Evolutionary conservation across 2,113 vertebrate genomes (phyloP).

Genomic region (Trematomus loennbergii): DNA sequence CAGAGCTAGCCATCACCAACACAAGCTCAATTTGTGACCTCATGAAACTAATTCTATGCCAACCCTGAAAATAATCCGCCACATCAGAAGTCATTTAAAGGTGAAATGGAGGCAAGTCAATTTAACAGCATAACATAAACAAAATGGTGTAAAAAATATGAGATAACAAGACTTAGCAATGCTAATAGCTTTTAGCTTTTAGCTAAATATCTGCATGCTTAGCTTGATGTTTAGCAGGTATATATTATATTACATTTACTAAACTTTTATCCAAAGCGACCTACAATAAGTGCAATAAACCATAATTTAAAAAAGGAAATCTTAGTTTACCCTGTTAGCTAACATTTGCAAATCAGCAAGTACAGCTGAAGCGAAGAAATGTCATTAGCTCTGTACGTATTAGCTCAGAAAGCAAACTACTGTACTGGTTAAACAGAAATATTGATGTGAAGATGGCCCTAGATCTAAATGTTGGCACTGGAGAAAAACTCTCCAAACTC

Average conservation of each 20-base stretch:
- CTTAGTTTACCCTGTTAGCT: neutral
- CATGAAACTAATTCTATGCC: constrained; percentile 5
- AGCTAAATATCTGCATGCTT: neutral
- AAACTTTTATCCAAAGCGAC: no score
- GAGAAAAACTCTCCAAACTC: neutral
- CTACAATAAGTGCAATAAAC: no score
- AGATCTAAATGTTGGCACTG: no score
- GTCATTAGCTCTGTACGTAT: neutral
- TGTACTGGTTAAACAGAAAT: no score
- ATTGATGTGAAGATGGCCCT: no score
- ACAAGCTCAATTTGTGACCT: constrained; percentile 17
- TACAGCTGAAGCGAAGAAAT: neutral
- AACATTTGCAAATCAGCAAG: neutral
- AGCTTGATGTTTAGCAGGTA: neutral
- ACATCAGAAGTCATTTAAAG: neutral
- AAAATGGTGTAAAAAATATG: neutral
- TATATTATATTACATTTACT: no score
- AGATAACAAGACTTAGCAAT: neutral
- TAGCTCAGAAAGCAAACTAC: neutral
- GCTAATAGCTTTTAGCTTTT: neutral
- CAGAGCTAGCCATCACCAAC: constrained; percentile 3
- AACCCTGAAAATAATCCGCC: constrained; percentile 23
- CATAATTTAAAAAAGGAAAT: no score
- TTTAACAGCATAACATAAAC: neutral
- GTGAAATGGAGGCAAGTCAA: neutral